These are phyloP conservation scores for Clarias macrocephalus DNA, from an alignment of 2,113 vertebrate species.

Conservation along the genomic window DNA sequence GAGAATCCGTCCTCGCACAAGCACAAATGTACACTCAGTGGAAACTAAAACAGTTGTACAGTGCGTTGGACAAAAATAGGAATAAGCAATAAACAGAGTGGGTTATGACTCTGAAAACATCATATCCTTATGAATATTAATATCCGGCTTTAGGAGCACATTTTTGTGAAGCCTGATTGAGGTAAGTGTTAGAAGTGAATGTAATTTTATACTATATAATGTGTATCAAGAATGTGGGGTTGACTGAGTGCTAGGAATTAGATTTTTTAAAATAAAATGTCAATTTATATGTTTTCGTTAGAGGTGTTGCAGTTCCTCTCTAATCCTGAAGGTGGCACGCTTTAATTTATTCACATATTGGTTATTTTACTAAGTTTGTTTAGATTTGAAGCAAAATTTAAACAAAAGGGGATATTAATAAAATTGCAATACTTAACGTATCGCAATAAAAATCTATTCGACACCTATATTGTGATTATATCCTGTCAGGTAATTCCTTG, in stretches of 20 bases:
- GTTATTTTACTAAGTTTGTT: too few species aligned
- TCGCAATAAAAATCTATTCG: too few species aligned
- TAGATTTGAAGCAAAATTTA: too few species aligned
- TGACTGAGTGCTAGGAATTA: background rate
- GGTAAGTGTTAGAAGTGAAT: background rate
- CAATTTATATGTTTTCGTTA: too few species aligned
- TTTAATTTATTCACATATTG: too few species aligned
- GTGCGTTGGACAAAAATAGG: background rate
- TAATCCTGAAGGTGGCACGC: too few species aligned
- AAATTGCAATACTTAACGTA: too few species aligned
- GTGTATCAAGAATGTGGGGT: background rate
- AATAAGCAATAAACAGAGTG: constrained; percentile 8
- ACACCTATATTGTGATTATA: too few species aligned
- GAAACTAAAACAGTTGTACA: background rate
- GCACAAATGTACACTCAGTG: background rate
- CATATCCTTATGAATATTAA: constrained; percentile 35
- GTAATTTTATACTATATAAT: background rate
- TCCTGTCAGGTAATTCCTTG: too few species aligned
- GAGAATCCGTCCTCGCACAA: background rate
- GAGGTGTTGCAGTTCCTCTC: too few species aligned
- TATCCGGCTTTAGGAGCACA: constrained; percentile 19
- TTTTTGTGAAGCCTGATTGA: background rate
- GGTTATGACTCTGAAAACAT: constrained; percentile 16
- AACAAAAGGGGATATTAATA: too few species aligned
- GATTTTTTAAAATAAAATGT: too few species aligned